A percentile compares a stretch with the other conserved stretches of the same genome.
Conservation (phyloP, 2,888 invertebrate genomes). For the Platynereis dumerilii region DNA sequence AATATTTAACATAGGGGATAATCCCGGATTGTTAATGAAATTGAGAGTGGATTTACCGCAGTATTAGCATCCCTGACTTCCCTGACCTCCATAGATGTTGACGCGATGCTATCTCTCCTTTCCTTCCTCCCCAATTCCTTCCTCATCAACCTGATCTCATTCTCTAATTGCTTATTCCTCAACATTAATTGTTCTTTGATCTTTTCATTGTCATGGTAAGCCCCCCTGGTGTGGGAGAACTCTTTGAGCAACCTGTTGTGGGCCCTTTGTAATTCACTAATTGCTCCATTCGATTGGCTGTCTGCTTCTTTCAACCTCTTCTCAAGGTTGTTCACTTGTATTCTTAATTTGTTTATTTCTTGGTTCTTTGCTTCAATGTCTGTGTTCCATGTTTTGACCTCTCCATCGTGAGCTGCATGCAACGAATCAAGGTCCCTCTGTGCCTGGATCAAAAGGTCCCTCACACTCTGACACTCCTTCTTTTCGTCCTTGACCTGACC, state of each 20-base stretch:
- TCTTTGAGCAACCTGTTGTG: constrained; percentile 49
- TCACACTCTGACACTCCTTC: constrained; percentile 49
- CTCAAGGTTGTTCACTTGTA: constrained; percentile 36
- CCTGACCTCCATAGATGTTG: no score
- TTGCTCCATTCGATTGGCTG: constrained; percentile 38
- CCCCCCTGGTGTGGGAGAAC: constrained; percentile 33
- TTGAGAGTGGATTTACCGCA: not conserved
- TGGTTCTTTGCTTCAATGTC: constrained; percentile 32
- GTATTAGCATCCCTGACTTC: not conserved
- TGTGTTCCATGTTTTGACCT: constrained; percentile 38
- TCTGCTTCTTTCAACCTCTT: constrained; percentile 44
- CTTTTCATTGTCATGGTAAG: constrained; percentile 48
- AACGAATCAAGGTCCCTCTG: constrained; percentile 57
- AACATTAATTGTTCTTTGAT: constrained; percentile 44
- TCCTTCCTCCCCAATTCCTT: constrained; percentile 35
- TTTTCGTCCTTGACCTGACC: constrained; percentile 50
- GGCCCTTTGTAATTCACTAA: constrained; percentile 44
- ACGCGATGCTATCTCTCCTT: constrained; percentile 32
- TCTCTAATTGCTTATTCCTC: constrained; percentile 51
- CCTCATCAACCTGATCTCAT: constrained; percentile 48
- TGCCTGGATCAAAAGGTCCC: constrained; percentile 55
- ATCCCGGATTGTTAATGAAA: no score
- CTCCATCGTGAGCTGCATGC: constrained; percentile 45
- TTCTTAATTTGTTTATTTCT: constrained; percentile 41
- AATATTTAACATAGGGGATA: no score